A percentile compares a stretch with the other conserved stretches of the same genome.
These are phyloP conservation scores for Hycleus cichorii DNA, from an alignment of 1,140 invertebrate genomes.

Conservation along the genomic window DNA sequence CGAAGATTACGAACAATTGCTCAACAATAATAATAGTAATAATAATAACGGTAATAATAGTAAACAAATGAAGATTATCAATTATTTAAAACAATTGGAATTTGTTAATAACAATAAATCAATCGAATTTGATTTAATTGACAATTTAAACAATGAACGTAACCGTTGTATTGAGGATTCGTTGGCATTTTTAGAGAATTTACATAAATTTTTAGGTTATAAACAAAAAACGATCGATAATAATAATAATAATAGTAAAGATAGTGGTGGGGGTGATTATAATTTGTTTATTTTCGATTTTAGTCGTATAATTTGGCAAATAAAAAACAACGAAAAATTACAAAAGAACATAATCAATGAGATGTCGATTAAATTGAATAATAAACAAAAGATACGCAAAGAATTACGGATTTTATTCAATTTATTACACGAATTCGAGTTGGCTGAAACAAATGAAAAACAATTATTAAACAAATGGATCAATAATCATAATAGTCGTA, in stretches of 20 bases:
- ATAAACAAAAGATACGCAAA: constrained; percentile 25
- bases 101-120: constrained; percentile 14
- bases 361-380: constrained; percentile 24
- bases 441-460: constrained; percentile 22
- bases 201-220: constrained; percentile 20
- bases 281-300: too few relatives aligned
- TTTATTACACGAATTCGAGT: constrained; percentile 27
- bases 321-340: constrained; percentile 30
- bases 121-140: constrained; percentile 21
- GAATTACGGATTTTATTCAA: constrained; percentile 35
- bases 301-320: constrained; percentile 24
- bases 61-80: constrained; percentile 31
- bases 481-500: too few relatives aligned
- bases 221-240: constrained; percentile 4
- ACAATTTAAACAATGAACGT: constrained; percentile 21
- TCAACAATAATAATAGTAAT: not conserved
- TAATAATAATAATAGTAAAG: not conserved
- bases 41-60: not conserved
- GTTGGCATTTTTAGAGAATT: constrained; percentile 21
- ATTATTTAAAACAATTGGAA: constrained; percentile 21
- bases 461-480: constrained; percentile 9
- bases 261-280: too few relatives aligned
- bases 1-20: constrained; percentile 24
- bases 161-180: constrained; percentile 21
- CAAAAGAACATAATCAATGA: constrained; percentile 28